Evolutionary conservation across 1,140 invertebrate genomes (phyloP).

Genomic region (Delia radicum): DNA sequence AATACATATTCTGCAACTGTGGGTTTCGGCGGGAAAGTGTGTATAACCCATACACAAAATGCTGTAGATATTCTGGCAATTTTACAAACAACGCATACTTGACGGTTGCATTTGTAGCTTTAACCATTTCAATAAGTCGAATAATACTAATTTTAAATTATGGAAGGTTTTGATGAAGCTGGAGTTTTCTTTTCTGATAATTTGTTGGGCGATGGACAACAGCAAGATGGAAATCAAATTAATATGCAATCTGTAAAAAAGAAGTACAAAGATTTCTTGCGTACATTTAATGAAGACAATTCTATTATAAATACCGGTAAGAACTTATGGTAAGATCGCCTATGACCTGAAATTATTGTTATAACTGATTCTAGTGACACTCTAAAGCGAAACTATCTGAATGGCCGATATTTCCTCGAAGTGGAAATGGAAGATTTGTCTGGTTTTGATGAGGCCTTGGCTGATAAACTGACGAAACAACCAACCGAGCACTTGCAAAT

Average conservation of each 20-base stretch:
- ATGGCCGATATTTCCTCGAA: slow-evolving; percentile 87
- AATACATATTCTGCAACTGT: background rate
- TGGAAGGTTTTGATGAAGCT: slow-evolving; percentile 93
- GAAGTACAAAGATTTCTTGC: slow-evolving; percentile 93
- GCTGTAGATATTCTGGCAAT: too few relatives aligned
- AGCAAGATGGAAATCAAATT: slow-evolving; percentile 62
- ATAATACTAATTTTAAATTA: slow-evolving; percentile 52
- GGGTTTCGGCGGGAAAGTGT: background rate
- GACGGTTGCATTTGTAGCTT: background rate
- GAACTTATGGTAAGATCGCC: slow-evolving; percentile 6
- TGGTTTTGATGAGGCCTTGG: slow-evolving; percentile 92
- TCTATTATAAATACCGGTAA: slow-evolving; percentile 95
- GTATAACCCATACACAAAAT: too few relatives aligned
- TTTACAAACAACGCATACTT: background rate
- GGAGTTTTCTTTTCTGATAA: slow-evolving; percentile 93
- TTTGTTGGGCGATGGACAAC: slow-evolving; percentile 66
- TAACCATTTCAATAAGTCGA: background rate
- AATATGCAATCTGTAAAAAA: slow-evolving; percentile 85
- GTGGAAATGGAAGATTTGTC: slow-evolving; percentile 92
- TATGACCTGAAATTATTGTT: background rate
- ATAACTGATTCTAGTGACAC: slow-evolving; percentile 73
- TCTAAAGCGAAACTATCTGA: slow-evolving; percentile 91
- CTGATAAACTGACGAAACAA: slow-evolving; percentile 88
- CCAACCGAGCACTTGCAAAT: slow-evolving; percentile 92
- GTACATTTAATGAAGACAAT: slow-evolving; percentile 94